Base-by-base conservation (phyloP, 2,113 vertebrate genomes). In the Bucco capensis region DNA sequence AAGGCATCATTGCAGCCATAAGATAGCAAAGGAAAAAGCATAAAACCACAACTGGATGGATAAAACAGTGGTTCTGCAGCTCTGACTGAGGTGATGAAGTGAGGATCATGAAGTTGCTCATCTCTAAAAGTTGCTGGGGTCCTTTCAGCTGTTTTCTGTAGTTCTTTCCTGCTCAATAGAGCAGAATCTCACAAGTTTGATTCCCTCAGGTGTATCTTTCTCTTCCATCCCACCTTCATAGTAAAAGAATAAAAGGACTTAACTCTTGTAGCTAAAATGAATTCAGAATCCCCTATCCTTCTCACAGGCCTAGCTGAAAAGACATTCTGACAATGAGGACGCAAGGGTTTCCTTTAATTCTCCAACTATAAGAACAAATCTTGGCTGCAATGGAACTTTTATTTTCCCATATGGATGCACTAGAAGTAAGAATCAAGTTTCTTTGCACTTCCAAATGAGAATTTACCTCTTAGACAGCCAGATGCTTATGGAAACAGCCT, bases 381-480 rank as follows among this genome's bases (percentile, higher is more conserved):
- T 76, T 83, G 47, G 23, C 71, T 89, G 74, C 65, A 77, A 17
- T 28, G 33, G 38, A 91, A 79, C 46, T 42, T 54, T 85, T 92
- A 49, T 91, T 87, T 90, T 92, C 53, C 70, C 46, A 81, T 80
- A n/a, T 64, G 70, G 70, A 74, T 89, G 33, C n/a, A 44, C 4
- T 14, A 67, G 77, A 74, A 88, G 50, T 75, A 73, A 61, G 44
- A 80, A 28, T 46, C 19, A 81, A 82, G 38, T 86, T 83, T 93
- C 75, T 87, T 60, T 83, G 51, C 47, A 42, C 40, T 96, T 94
- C 44, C 42, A 87, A 80, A 78, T 42, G 42, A 94, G 58, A 92
- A 87, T 90, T 80, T 94, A 58, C 61, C 51, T 88, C 53, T 83
- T 86, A 54, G 35, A 49, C 92, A 87, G 65, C n/a, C 90, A 77